These are phyloP conservation scores for Caenorhabditis remanei DNA, from an alignment of 1,140 invertebrate species.

Conservation along the genomic window DNA sequence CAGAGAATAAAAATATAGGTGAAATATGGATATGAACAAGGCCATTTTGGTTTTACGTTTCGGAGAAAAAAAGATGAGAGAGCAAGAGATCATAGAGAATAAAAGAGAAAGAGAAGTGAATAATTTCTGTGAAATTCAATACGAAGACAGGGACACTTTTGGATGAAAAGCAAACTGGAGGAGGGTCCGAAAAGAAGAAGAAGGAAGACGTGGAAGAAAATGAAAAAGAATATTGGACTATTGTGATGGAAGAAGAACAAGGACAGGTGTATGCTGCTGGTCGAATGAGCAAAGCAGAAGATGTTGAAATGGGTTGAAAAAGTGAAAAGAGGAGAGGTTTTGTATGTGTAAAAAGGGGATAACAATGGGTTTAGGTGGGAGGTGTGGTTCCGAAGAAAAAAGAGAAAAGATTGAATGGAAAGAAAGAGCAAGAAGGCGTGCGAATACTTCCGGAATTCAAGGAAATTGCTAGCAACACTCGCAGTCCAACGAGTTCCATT, in stretches of 20 bases:
- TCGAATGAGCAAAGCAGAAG: slow-evolving; percentile 56
- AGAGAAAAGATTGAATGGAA: slow-evolving; percentile 37
- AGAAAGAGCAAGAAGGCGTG: slow-evolving; percentile 46
- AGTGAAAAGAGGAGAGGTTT: neutral
- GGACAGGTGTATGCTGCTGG: slow-evolving; percentile 6
- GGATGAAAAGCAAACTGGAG: neutral
- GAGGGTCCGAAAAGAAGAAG: neutral
- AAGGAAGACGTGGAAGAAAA: neutral
- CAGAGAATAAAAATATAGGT: slow-evolving; percentile 20
- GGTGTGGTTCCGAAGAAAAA: slow-evolving; percentile 10
- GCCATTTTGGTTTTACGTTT: slow-evolving; percentile 9
- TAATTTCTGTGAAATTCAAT: slow-evolving; percentile 50
- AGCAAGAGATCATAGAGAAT: slow-evolving; percentile 23
- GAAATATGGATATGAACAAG: neutral
- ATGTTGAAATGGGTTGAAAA: slow-evolving; percentile 55
- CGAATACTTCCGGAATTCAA: slow-evolving; percentile 42
- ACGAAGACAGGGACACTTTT: slow-evolving; percentile 5
- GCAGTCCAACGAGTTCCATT: neutral
- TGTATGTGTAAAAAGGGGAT: slow-evolving; percentile 35
- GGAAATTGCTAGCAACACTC: slow-evolving; percentile 34
- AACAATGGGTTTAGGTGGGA: slow-evolving; percentile 51
- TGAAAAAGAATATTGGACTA: neutral
- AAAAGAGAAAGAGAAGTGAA: slow-evolving; percentile 29
- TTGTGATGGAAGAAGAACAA: neutral
- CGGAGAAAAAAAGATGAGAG: neutral